phyloP scores from a whole-genome alignment of 1,140 invertebrate species.

The Grapholita molesta region DNA sequence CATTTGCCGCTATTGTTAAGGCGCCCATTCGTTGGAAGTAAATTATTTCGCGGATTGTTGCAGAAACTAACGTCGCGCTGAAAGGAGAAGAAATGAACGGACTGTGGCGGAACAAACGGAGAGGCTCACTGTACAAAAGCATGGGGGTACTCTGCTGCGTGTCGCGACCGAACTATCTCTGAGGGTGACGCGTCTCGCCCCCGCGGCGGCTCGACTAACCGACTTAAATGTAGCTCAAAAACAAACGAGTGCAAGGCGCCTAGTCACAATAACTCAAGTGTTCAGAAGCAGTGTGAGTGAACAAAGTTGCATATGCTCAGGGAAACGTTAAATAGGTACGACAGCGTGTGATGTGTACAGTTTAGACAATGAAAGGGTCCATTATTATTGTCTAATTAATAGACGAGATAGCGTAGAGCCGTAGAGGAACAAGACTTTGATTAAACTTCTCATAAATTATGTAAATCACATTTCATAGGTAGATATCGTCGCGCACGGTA shows the following conservation, averaged over 20 bases:
- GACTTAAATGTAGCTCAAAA: conserved; percentile 2
- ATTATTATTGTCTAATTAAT: conserved; percentile 54
- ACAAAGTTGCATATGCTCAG: neutral
- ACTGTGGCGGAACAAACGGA: conserved; percentile 80
- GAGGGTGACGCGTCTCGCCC: conserved; percentile 72
- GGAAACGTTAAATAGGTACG: conserved; percentile 4
- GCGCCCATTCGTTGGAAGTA: neutral
- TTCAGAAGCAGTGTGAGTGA: conserved; percentile 21
- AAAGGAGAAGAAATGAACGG: conserved; percentile 79
- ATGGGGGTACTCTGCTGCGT: conserved; percentile 84
- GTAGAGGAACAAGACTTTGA: neutral
- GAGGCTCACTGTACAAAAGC: conserved; percentile 82
- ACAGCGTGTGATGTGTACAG: conserved; percentile 27
- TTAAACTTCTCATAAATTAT: conserved; percentile 13
- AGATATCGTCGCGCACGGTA: conserved; percentile 21
- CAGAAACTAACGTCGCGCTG: conserved; percentile 78
- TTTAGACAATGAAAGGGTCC: conserved; percentile 67
- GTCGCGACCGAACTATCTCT: conserved; percentile 82
- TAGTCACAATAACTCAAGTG: conserved; percentile 23
- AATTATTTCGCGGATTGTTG: conserved; percentile 34
- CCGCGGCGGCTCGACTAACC: conserved; percentile 37
- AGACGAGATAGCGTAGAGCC: conserved; percentile 20
- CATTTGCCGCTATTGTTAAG: conserved; percentile 18
- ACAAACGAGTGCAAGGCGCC: conserved; percentile 3
- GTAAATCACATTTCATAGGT: conserved; percentile 14